These are phyloP conservation scores for Nettapus auritus DNA, from an alignment of 2,113 vertebrate genomes.

Conservation along the genomic window DNA sequence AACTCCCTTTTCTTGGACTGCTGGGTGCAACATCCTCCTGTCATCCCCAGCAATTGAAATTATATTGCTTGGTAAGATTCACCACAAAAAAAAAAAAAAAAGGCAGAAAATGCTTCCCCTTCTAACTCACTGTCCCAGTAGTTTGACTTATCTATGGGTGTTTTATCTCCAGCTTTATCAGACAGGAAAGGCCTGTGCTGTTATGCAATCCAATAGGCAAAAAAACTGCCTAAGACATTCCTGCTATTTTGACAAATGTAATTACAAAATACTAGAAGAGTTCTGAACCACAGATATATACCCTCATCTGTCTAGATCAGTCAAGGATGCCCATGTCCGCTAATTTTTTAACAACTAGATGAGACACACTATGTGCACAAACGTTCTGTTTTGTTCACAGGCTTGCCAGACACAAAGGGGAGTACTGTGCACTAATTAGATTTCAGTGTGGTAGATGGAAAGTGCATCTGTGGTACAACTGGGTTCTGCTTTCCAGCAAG, in stretches of 20 bases:
- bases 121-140: background rate
- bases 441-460: background rate
- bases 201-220: background rate
- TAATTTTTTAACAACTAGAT: background rate
- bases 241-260: background rate
- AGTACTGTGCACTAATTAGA: background rate
- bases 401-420: background rate
- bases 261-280: background rate
- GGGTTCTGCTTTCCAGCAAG: background rate
- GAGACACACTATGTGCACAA: background rate
- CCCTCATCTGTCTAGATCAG: background rate
- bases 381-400: background rate
- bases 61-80: background rate
- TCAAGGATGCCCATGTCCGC: accelerated
- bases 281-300: background rate
- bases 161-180: background rate
- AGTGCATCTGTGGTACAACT: background rate
- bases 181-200: background rate
- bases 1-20: background rate
- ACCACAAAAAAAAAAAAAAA: background rate
- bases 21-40: background rate
- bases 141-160: background rate
- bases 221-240: background rate
- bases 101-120: background rate
- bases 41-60: background rate